Evolutionary conservation across 2,113 vertebrate genomes (phyloP).

Genomic region (Tympanuchus pallidicinctus): DNA sequence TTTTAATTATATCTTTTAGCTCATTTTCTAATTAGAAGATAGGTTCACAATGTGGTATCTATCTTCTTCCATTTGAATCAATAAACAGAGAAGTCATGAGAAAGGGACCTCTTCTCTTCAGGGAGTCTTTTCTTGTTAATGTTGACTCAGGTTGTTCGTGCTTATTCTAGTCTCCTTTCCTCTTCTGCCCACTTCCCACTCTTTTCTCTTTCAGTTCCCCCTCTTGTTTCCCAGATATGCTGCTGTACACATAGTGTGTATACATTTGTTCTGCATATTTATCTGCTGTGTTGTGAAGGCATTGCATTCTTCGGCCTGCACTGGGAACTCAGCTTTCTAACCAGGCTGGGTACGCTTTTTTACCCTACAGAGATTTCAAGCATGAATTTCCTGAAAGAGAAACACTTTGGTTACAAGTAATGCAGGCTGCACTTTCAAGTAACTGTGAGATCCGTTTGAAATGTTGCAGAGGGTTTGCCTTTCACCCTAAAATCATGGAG

Average conservation of each 20-base stretch:
- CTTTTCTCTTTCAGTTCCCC: conserved; percentile 63
- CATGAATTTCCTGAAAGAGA: background rate
- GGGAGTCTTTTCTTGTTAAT: conserved; percentile 70
- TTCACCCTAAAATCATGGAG: background rate
- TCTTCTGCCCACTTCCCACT: conserved; percentile 50
- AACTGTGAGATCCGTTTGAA: conserved; percentile 12
- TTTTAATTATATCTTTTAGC: conserved; percentile 44
- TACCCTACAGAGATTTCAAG: background rate
- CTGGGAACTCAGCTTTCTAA: background rate
- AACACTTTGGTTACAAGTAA: conserved; percentile 18
- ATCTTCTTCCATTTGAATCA: conserved; percentile 69
- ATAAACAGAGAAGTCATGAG: conserved; percentile 76
- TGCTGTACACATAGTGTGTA: background rate
- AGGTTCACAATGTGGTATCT: conserved; percentile 50
- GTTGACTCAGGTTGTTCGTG: conserved; percentile 71
- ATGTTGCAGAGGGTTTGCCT: background rate
- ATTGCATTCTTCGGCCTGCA: background rate
- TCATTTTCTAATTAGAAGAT: conserved; percentile 66
- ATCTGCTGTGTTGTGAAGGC: background rate
- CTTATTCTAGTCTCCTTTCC: conserved; percentile 64
- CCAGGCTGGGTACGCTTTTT: background rate
- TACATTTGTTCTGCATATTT: background rate
- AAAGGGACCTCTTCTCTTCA: conserved; percentile 71
- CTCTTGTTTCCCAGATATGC: conserved; percentile 7
- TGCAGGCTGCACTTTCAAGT: background rate